Base-by-base conservation (phyloP, 2,797 vertebrate species). In the Odontamblyopus lacepedii region DNA sequence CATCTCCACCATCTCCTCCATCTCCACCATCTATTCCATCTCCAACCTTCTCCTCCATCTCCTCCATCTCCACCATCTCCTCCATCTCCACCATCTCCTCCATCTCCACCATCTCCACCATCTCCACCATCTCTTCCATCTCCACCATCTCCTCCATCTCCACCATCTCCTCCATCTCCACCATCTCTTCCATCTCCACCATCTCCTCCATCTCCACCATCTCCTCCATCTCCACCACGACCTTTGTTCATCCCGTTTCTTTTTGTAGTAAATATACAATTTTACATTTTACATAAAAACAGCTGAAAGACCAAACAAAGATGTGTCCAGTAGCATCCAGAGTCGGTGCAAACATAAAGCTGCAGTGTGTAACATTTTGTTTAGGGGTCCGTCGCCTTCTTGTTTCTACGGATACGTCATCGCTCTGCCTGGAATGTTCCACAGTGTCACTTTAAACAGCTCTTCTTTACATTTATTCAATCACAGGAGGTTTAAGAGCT, bases 201-300 rank as follows among this genome's bases (percentile, higher is more conserved):
- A 61, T n/a, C 32, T 11, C 8, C 32, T 38, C 35, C 5, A 38
- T 38, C 35, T 38, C 61, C 32, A 7, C 32, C 30, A 30, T 30
- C 32, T 35, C 32, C 23, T 23, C 23, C 23, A 23, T 23, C 23
- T 23, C 23, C 23, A 35, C 32, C 8, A 62, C 38, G 15, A 30
- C 57, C 23, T 57, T 57, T n/a, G 61, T 63, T 19, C 61, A 35
- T n/a, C 30, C 7, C 4, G 8, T 19, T 63, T 35, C 1, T 11
- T 63, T 35, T 8, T 63, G 30, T 63, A 8, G 32, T 63, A n/a
- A 63, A 63, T 63, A 38, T 16, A 63, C 61, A 63, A 9, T 63
- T 35, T 30, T 61, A 61, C 9, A 63, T 35, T 38, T 63, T 63
- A 19, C 30, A 38, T 32, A 16, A 35, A 19, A 38, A 1, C 27